Conservation (phyloP, 2,888 invertebrate species). For the Zele albiditarsus region DNA sequence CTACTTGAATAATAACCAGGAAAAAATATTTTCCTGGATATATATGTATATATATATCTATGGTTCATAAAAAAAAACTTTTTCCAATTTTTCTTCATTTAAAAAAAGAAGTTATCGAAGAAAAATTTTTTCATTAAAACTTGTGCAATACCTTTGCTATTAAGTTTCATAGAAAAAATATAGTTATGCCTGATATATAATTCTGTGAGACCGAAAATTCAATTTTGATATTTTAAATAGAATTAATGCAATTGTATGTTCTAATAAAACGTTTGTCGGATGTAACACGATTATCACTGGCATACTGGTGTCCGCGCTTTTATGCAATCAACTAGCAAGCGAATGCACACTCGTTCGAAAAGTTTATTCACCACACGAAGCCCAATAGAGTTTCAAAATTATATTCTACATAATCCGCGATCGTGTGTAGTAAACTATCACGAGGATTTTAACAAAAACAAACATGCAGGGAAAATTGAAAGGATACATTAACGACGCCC, state of each 20-base stretch:
- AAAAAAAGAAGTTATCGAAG: background rate
- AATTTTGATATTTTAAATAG: no score
- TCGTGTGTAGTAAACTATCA: background rate
- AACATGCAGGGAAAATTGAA: background rate
- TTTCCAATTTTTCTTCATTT: background rate
- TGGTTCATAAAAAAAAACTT: background rate
- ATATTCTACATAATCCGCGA: background rate
- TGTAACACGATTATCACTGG: no score
- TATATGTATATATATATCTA: background rate
- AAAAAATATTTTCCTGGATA: background rate
- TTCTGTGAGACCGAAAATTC: no score
- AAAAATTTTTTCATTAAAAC: background rate
- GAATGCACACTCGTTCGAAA: background rate
- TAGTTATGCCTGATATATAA: no score
- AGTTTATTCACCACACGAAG: background rate
- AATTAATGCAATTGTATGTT: no score
- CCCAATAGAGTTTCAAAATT: background rate
- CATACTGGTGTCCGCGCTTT: no score
- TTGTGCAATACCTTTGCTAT: background rate
- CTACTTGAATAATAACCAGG: background rate
- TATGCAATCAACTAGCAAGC: no score
- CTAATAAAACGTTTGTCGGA: no score
- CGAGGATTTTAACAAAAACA: background rate
- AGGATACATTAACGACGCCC: background rate
- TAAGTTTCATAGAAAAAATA: no score